Evolutionary conservation across 2,113 vertebrate genomes (phyloP).

Genomic region (Ifrita kowaldi): DNA sequence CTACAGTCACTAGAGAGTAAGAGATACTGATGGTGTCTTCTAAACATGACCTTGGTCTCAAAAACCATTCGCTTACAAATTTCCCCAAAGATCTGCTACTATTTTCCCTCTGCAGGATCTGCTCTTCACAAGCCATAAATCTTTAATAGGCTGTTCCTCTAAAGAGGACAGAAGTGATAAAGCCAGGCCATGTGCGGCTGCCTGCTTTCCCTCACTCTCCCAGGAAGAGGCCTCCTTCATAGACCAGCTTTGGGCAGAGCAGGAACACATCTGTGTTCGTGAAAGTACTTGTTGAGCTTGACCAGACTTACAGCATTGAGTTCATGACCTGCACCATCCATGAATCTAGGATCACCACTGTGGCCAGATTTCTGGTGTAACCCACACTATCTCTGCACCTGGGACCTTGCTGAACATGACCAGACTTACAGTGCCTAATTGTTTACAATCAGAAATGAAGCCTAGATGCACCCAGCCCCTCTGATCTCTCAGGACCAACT

Average conservation of each 20-base stretch:
- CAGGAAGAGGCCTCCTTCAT: neutral
- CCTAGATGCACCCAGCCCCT: no score
- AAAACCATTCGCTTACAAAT: neutral
- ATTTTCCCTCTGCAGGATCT: neutral
- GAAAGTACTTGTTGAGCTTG: neutral
- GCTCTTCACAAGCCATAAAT: neutral
- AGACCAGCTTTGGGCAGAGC: neutral
- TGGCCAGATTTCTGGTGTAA: neutral
- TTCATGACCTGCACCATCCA: accelerated
- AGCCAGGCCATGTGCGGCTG: neutral
- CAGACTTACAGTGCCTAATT: neutral
- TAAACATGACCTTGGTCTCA: neutral
- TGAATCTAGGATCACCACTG: neutral
- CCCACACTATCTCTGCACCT: neutral
- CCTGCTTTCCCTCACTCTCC: neutral
- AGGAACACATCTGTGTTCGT: neutral
- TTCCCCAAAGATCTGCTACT: neutral
- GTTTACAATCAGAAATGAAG: neutral
- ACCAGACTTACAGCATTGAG: neutral
- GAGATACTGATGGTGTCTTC: neutral
- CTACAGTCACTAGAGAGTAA: neutral
- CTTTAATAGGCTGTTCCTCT: neutral
- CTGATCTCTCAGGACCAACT: neutral
- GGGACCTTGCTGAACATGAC: neutral
- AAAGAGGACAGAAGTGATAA: neutral